Conservation (phyloP, 2,888 invertebrate genomes). For the Lasioglossum pauxillum region DNA sequence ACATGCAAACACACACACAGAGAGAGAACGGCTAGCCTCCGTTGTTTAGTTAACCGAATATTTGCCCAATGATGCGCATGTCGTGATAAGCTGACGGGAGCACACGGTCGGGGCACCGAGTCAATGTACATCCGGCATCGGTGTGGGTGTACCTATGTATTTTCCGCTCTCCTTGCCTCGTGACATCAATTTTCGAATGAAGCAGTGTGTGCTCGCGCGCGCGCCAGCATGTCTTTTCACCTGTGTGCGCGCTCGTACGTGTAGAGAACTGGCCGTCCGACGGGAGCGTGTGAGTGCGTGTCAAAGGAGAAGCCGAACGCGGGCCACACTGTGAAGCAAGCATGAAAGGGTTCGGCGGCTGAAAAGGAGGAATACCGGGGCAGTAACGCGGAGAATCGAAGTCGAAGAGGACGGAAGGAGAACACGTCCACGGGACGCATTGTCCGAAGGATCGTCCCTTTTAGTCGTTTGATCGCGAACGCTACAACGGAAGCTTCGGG, state of each 20-base stretch:
- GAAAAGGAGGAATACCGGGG: slow-evolving; percentile 17
- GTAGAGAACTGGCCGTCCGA: neutral
- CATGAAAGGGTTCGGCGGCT: slow-evolving; percentile 43
- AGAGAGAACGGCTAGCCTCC: slow-evolving; percentile 34
- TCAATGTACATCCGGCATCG: slow-evolving; percentile 60
- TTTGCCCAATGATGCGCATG: slow-evolving; percentile 75
- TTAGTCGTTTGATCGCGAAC: neutral
- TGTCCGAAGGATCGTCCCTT: neutral
- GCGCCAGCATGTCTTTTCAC: neutral
- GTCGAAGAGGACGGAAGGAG: slow-evolving; percentile 11
- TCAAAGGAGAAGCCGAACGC: slow-evolving; percentile 58
- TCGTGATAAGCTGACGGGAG: slow-evolving; percentile 70
- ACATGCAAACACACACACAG: slow-evolving; percentile 18
- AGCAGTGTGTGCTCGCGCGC: slow-evolving; percentile 1
- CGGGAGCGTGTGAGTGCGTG: neutral
- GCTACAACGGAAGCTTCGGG: neutral
- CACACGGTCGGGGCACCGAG: slow-evolving; percentile 38
- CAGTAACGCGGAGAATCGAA: neutral
- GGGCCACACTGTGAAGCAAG: slow-evolving; percentile 42
- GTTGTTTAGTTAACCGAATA: slow-evolving; percentile 75
- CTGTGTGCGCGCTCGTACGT: neutral
- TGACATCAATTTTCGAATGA: slow-evolving; percentile 68
- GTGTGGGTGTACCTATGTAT: slow-evolving; percentile 48
- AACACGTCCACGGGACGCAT: neutral
- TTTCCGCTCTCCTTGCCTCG: slow-evolving; percentile 62